Percentiles rank a stretch among this genome's conserved stretches.
Evolutionary conservation across 2,888 invertebrate species (phyloP).

Genomic region (Falcaria lacertinaria): DNA sequence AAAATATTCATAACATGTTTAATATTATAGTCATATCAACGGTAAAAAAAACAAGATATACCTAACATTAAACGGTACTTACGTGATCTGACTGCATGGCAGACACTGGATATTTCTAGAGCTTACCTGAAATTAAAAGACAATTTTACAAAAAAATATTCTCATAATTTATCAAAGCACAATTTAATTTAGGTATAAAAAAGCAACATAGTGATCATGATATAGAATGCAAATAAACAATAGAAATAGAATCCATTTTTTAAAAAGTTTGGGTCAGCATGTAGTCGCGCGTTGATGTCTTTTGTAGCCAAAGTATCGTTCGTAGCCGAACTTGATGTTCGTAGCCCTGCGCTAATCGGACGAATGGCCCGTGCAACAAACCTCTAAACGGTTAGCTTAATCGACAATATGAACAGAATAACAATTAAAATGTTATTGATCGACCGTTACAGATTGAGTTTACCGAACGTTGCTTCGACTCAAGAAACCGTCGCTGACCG

Average conservation of each 20-base stretch:
- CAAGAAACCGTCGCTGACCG: background rate
- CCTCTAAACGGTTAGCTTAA: constrained; percentile 18
- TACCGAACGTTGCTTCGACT: background rate
- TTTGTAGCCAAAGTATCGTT: background rate
- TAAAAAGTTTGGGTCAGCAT: background rate
- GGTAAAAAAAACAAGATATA: too few species aligned
- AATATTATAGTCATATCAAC: too few species aligned
- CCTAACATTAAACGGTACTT: too few species aligned
- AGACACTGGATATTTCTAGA: background rate
- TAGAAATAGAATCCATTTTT: too few species aligned
- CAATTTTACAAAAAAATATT: too few species aligned
- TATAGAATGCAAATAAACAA: too few species aligned
- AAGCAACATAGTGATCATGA: too few species aligned
- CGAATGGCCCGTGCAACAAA: constrained; percentile 20
- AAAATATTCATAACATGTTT: too few species aligned
- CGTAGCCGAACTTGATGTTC: background rate
- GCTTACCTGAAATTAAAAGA: background rate
- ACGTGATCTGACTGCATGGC: background rate
- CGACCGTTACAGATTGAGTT: constrained; percentile 3
- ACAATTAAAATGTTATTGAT: constrained; percentile 1
- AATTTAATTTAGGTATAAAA: background rate
- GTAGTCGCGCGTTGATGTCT: background rate
- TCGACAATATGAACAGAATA: constrained; percentile 25
- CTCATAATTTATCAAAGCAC: too few species aligned
- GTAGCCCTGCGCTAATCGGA: background rate